A percentile compares a stretch with the other conserved stretches of the same genome.
Conservation (phyloP, 2,113 vertebrate species). For the Steatornis caripensis region DNA sequence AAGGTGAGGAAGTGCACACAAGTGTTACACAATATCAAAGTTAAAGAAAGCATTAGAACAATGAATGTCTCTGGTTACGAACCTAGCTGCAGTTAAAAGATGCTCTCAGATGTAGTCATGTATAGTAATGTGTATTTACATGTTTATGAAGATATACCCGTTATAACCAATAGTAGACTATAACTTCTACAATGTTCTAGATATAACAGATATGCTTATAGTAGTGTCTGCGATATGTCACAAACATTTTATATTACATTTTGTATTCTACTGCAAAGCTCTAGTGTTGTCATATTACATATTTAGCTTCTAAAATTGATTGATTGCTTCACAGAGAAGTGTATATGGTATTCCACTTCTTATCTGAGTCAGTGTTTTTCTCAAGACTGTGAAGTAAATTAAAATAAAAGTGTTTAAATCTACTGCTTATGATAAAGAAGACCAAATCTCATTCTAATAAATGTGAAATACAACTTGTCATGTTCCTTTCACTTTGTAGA, state of each 20-base stretch:
- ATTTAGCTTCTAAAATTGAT: slow-evolving; percentile 69
- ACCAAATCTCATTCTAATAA: slow-evolving; percentile 76
- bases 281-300: slow-evolving; percentile 59
- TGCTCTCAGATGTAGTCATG: neutral
- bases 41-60: neutral
- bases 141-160: neutral
- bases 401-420: slow-evolving; percentile 80
- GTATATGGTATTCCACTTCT: slow-evolving; percentile 55
- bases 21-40: neutral
- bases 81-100: neutral
- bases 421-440: slow-evolving; percentile 78
- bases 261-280: slow-evolving; percentile 37
- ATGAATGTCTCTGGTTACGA: neutral
- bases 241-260: slow-evolving; percentile 37
- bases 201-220: neutral
- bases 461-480: slow-evolving; percentile 78
- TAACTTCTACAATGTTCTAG: neutral
- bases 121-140: neutral
- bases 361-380: slow-evolving; percentile 71
- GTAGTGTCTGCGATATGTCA: neutral
- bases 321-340: slow-evolving; percentile 60
- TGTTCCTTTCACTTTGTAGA: slow-evolving; percentile 75
- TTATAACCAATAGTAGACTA: neutral
- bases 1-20: neutral
- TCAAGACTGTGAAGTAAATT: slow-evolving; percentile 71